Conservation (phyloP, 2,888 invertebrate species). For the Carabus problematicus region DNA sequence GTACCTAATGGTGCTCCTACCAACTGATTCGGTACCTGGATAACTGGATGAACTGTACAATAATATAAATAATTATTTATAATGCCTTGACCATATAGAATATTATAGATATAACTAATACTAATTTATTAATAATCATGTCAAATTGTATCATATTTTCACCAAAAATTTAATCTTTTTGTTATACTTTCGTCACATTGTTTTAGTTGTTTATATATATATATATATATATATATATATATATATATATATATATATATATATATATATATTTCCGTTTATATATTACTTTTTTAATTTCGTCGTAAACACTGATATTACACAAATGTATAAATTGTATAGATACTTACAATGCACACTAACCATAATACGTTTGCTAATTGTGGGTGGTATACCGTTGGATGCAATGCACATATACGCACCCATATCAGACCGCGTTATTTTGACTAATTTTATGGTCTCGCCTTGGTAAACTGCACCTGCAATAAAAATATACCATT, state of each 20-base stretch:
- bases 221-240: too few species aligned
- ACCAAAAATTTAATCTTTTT: too few species aligned
- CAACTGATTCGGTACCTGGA: conserved; percentile 91
- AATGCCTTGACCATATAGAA: too few species aligned
- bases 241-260: too few species aligned
- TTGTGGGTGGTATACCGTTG: conserved; percentile 86
- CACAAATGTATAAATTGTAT: not conserved
- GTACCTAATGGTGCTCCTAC: conserved; percentile 88
- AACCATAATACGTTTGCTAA: conserved; percentile 87
- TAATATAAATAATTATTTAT: too few species aligned
- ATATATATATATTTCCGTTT: too few species aligned
- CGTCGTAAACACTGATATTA: too few species aligned
- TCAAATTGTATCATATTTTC: not conserved
- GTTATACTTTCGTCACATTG: too few species aligned
- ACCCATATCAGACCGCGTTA: conserved; percentile 90
- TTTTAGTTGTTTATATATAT: too few species aligned
- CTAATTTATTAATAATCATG: conserved; percentile 45
- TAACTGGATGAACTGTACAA: conserved; percentile 84
- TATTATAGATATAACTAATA: conserved; percentile 46
- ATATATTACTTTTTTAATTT: too few species aligned
- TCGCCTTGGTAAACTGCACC: conserved; percentile 77
- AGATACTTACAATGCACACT: conserved; percentile 87
- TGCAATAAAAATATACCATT: conserved; percentile 55
- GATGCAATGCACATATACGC: conserved; percentile 89
- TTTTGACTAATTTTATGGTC: conserved; percentile 76